Evolutionary conservation across 2,113 vertebrate species (phyloP), one percentile per base, ranked within the genome.

Genomic region (Delphinus delphis): DNA sequence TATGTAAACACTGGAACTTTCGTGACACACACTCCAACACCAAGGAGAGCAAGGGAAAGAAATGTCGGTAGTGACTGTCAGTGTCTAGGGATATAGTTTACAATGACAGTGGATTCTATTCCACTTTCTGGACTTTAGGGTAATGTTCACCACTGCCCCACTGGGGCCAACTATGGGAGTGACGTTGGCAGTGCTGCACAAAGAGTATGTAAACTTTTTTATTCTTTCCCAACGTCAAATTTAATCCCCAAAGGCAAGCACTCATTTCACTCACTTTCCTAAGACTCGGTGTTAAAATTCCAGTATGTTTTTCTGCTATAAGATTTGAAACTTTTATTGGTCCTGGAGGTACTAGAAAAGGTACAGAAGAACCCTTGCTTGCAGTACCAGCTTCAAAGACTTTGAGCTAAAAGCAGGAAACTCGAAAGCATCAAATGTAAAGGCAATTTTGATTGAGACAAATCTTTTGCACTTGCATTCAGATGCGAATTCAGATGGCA

Each of bases 251-350:
- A 60, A 50, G 53, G 67, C 41, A 95, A 90, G 96, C 31, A 94
- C 28, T 85, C 15, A n/a, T 82, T 92, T 87, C 15, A 65, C 31
- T 93, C 3, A 63, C 77, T 86, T 95, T 31, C 62, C n/a, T 36
- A 89, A 95, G 73, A 73, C 33, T 58, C 17, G 13, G 18, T 2
- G 26, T n/a, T 95, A 50, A 90, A 93, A 81, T 36, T 21, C 14
- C 20, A 81, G 44, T 25, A 26, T 63, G 88, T 85, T 77, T 97
- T 79, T 76, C 81, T 96, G 44, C 31, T 97, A 77, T 41, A 94
- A 88, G 93, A 73, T 93, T 94, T 96, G 36, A 73, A 94, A 71
- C 13, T 62, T 92, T 93, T 88, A 76, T 83, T 93, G 47, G 53
- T 92, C 85, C 81, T 55, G 13, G 20, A 85, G 79, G 83, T 26